Percentiles rank a stretch among this genome's conserved stretches.
phyloP scores from a whole-genome alignment of 2,888 invertebrate species.

The Drosophila meridiana region DNA sequence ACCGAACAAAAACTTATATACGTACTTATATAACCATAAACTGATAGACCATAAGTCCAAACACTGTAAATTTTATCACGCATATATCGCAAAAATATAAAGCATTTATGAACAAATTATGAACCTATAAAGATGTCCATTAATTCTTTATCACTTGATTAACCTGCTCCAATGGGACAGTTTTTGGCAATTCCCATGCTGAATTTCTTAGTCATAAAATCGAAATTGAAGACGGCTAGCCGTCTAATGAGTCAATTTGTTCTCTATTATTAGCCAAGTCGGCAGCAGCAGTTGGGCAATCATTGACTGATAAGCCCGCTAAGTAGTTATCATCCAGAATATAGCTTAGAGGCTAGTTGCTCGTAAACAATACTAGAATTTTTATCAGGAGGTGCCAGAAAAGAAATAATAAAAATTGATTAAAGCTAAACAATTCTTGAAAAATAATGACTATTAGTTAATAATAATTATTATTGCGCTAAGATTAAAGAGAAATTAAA shows the following conservation, averaged over 20 bases:
- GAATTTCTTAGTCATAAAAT: conserved; percentile 27
- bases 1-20: conserved; percentile 44
- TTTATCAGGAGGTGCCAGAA: not conserved
- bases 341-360: not conserved
- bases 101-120: conserved; percentile 44
- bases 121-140: conserved; percentile 21
- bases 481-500: not conserved
- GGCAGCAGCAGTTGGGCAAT: not conserved
- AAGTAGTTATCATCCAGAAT: not conserved
- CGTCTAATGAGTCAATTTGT: conserved; percentile 18
- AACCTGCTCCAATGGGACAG: conserved; percentile 5
- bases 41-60: conserved; percentile 38
- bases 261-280: conserved; percentile 32
- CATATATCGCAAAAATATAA: conserved; percentile 42
- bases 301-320: conserved; percentile 26
- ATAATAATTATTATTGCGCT: not conserved
- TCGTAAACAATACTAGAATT: not conserved
- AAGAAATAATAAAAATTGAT: not conserved
- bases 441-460: not conserved
- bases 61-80: conserved; percentile 44
- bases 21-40: conserved; percentile 2
- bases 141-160: conserved; percentile 37
- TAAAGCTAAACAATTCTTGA: not conserved
- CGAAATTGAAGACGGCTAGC: not conserved
- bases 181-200: not conserved